phyloP scores from a whole-genome alignment of 2,888 invertebrate genomes.

The Zelleria hepariella region DNA sequence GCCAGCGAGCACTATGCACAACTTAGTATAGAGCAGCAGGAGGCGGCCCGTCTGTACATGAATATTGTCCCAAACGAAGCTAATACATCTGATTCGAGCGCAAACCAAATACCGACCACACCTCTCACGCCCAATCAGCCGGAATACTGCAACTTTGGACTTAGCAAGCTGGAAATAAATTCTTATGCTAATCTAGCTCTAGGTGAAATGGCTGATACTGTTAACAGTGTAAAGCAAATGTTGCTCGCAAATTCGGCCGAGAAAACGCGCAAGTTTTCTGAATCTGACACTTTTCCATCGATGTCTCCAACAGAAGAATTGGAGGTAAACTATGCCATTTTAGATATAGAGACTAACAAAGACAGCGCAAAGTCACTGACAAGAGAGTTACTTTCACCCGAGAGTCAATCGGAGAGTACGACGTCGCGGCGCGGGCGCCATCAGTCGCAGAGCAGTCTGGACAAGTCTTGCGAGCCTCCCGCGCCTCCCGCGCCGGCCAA shows the following conservation, averaged over 20 bases:
- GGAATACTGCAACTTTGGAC: constrained; percentile 50
- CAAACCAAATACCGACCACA: constrained; percentile 42
- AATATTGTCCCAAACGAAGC: constrained; percentile 49
- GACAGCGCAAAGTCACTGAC: constrained; percentile 11
- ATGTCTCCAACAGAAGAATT: constrained; percentile 54
- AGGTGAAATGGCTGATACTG: constrained; percentile 43
- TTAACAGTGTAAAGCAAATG: constrained; percentile 35
- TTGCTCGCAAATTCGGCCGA: constrained; percentile 30
- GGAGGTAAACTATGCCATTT: constrained; percentile 81
- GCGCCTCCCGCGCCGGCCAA: constrained; percentile 28
- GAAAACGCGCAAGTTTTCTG: constrained; percentile 48
- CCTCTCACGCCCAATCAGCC: constrained; percentile 53
- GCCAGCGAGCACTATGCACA: constrained; percentile 65
- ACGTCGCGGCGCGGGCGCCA: constrained; percentile 43
- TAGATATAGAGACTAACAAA: constrained; percentile 76
- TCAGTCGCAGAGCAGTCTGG: constrained; percentile 47
- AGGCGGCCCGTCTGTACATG: constrained; percentile 51
- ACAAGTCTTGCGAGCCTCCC: constrained; percentile 32
- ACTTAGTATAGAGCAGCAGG: constrained; percentile 51
- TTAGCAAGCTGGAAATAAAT: constrained; percentile 39
- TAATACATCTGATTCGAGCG: constrained; percentile 27
- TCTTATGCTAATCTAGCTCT: constrained; percentile 57
- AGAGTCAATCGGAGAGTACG: constrained; percentile 39
- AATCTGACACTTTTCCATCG: constrained; percentile 56
- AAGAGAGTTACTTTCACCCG: constrained; percentile 40